Evolutionary conservation across 2,113 vertebrate genomes (phyloP).

Genomic region (Melanostigma gelatinosum): DNA sequence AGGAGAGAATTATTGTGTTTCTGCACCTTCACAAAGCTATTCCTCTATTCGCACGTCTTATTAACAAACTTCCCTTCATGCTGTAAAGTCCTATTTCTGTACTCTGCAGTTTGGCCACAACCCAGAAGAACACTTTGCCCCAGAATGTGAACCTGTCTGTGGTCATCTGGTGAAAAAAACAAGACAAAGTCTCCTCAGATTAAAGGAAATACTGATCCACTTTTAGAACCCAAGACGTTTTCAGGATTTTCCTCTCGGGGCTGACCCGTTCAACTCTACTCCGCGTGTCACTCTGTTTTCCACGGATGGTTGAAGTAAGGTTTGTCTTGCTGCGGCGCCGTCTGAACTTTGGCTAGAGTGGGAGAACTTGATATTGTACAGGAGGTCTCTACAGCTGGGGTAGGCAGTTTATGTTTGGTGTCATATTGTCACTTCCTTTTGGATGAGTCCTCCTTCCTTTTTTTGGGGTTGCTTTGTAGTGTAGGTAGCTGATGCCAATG

Average conservation of each 20-base stretch:
- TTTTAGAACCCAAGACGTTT: conserved; percentile 17
- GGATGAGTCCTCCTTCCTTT: no score
- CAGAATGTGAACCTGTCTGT: conserved; percentile 21
- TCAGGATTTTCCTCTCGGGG: conserved; percentile 8
- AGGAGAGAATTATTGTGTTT: not conserved
- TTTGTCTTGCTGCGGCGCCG: conserved; percentile 2
- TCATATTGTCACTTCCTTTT: no score
- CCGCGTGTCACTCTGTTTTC: not conserved
- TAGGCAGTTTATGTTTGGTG: not conserved
- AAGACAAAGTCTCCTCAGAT: not conserved
- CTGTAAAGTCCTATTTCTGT: not conserved
- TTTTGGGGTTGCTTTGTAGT: no score
- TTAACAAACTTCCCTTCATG: not conserved
- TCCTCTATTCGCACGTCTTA: not conserved
- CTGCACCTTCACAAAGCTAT: not conserved
- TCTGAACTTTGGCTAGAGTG: not conserved
- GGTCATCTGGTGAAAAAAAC: conserved; percentile 10
- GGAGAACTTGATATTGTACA: not conserved
- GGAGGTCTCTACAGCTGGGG: not conserved
- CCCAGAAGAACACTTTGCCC: not conserved
- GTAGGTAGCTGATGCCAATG: no score
- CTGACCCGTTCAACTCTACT: not conserved
- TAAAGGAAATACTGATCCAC: conserved; percentile 14
- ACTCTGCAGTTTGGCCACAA: not conserved
- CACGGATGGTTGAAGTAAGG: not conserved